phyloP scores from a whole-genome alignment of 2,888 invertebrate genomes.

The Drosophila helvetica region DNA sequence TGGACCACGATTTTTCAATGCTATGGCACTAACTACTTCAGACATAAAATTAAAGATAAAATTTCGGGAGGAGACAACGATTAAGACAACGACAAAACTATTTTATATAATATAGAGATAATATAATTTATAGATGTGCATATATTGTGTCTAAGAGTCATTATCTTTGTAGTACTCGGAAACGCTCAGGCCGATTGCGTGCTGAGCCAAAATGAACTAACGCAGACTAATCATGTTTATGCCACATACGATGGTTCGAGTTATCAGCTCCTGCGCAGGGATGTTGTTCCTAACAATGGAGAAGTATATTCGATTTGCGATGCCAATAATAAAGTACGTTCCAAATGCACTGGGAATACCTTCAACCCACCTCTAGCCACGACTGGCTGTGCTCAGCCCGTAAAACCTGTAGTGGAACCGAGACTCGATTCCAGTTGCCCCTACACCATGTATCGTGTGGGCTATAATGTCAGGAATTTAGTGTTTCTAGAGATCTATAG shows the following conservation, averaged over 20 bases:
- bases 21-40: too few species aligned
- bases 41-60: too few species aligned
- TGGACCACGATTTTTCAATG: too few species aligned
- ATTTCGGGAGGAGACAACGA: too few species aligned
- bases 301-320: slow-evolving; percentile 39
- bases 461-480: slow-evolving; percentile 23
- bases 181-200: slow-evolving; percentile 35
- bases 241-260: not conserved
- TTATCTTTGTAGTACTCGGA: slow-evolving; percentile 10
- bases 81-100: too few species aligned
- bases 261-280: slow-evolving; percentile 21
- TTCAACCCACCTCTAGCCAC: slow-evolving; percentile 22
- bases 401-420: slow-evolving; percentile 10
- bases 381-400: slow-evolving; percentile 3
- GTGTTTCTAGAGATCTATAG: slow-evolving; percentile 61
- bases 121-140: not conserved
- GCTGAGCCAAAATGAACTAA: not conserved
- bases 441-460: slow-evolving; percentile 41
- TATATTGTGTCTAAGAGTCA: not conserved
- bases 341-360: slow-evolving; percentile 17
- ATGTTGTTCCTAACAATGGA: slow-evolving; percentile 13
- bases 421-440: slow-evolving; percentile 23
- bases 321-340: slow-evolving; percentile 2
- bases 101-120: not conserved
- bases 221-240: slow-evolving; percentile 47